These are phyloP conservation scores for Orthosia gracilis DNA, from an alignment of 2,888 invertebrate genomes.

Conservation along the genomic window DNA sequence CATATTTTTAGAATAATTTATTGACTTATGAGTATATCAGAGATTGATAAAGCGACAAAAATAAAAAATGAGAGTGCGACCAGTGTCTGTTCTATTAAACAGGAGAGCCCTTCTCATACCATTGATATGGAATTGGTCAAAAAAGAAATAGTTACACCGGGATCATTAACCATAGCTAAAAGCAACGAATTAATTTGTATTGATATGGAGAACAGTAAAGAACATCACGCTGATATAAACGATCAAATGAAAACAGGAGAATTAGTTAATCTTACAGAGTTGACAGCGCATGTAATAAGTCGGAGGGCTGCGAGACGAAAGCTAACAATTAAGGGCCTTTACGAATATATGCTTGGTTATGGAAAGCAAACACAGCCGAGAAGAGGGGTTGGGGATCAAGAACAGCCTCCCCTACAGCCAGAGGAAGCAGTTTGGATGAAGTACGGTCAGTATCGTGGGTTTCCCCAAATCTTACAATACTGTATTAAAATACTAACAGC, in stretches of 20 bases:
- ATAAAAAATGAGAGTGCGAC: slow-evolving; percentile 21
- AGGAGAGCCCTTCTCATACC: slow-evolving; percentile 17
- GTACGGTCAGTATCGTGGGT: slow-evolving; percentile 19
- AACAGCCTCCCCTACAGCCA: background rate
- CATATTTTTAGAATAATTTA: slow-evolving; percentile 9
- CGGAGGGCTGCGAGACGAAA: background rate
- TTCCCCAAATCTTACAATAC: background rate
- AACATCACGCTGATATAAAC: background rate
- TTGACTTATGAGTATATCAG: slow-evolving; percentile 42
- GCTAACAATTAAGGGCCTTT: slow-evolving; percentile 20
- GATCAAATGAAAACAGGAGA: slow-evolving; percentile 12
- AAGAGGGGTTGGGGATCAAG: background rate
- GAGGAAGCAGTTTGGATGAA: slow-evolving; percentile 8
- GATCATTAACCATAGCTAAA: slow-evolving; percentile 1
- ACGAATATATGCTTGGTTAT: slow-evolving; percentile 27
- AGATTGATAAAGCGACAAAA: background rate
- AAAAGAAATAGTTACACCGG: slow-evolving; percentile 31
- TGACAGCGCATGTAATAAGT: slow-evolving; percentile 16
- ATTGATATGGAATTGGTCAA: slow-evolving; percentile 38
- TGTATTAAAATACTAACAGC: no score
- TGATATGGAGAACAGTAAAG: slow-evolving; percentile 28
- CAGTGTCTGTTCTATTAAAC: background rate
- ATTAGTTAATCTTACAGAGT: slow-evolving; percentile 3
- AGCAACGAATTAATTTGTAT: slow-evolving; percentile 24
- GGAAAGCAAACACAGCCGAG: background rate